Evolutionary conservation across 1,140 invertebrate species (phyloP).

Genomic region (Trachymyrmex septentrionalis): DNA sequence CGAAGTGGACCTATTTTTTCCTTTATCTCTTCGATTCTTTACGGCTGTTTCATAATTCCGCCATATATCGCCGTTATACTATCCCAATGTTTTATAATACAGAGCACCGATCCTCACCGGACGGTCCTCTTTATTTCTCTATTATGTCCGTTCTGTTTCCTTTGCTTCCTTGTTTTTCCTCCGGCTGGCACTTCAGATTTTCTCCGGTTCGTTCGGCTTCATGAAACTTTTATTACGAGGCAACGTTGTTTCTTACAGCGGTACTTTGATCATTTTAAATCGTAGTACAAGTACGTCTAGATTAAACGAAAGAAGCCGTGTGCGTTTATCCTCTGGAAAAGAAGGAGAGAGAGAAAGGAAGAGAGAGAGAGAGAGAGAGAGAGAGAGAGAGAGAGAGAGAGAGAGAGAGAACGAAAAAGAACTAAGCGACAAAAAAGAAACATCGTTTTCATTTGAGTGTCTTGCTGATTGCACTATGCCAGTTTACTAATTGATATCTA

Average conservation of each 20-base stretch:
- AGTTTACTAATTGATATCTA: slow-evolving; percentile 55
- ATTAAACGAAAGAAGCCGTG: slow-evolving; percentile 52
- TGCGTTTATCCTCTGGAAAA: slow-evolving; percentile 41
- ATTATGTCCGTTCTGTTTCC: slow-evolving; percentile 54
- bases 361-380: no score
- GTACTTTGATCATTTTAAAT: slow-evolving; percentile 64
- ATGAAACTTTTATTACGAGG: slow-evolving; percentile 61
- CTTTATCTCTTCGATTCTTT: not conserved
- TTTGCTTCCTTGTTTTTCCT: slow-evolving; percentile 48
- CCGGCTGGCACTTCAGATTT: slow-evolving; percentile 52
- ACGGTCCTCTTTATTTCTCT: slow-evolving; percentile 63
- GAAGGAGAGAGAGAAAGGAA: no score
- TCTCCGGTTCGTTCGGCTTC: slow-evolving; percentile 53
- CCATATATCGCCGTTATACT: not conserved
- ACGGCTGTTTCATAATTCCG: slow-evolving; percentile 36
- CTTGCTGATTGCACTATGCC: slow-evolving; percentile 33
- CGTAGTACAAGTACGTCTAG: slow-evolving; percentile 40
- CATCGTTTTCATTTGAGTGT: slow-evolving; percentile 35
- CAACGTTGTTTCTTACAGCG: slow-evolving; percentile 58
- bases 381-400: not conserved
- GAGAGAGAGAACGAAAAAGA: not conserved
- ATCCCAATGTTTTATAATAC: slow-evolving; percentile 53
- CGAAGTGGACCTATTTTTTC: not conserved
- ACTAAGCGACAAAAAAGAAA: slow-evolving; percentile 22
- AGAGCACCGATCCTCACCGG: slow-evolving; percentile 25